These are phyloP conservation scores for Heliconius hewitsoni DNA, from an alignment of 1,140 invertebrate species.

Conservation along the genomic window DNA sequence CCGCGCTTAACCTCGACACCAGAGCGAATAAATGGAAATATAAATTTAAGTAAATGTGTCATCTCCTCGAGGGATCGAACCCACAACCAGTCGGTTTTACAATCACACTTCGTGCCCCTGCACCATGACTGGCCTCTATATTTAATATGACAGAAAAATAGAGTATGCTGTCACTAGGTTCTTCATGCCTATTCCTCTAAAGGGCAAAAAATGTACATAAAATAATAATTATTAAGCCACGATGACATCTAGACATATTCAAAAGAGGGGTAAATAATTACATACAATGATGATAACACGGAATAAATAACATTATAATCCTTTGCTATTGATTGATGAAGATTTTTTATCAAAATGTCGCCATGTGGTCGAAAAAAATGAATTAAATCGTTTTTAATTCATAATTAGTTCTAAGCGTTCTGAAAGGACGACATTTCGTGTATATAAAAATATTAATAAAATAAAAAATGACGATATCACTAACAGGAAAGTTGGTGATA, in stretches of 20 bases:
- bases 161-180: too few species aligned
- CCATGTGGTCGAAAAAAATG: not conserved
- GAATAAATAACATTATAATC: not conserved
- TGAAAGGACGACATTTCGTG: not conserved
- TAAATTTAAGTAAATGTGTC: too few species aligned
- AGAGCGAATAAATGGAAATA: too few species aligned
- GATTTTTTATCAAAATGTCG: not conserved
- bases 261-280: not conserved
- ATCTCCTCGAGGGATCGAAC: too few species aligned
- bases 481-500: conserved; percentile 55
- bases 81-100: too few species aligned
- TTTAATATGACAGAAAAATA: too few species aligned
- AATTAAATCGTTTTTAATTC: not conserved
- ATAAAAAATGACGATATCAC: conserved; percentile 51
- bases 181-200: too few species aligned
- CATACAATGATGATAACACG: not conserved
- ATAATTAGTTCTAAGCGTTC: not conserved
- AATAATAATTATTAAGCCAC: not conserved
- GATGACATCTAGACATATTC: not conserved
- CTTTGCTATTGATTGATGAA: not conserved
- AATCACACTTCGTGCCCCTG: too few species aligned
- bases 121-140: too few species aligned
- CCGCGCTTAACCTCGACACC: too few species aligned
- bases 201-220: not conserved
- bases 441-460: not conserved